Conservation (phyloP, 2,113 vertebrate genomes). For the Spheniscus mendiculus region DNA sequence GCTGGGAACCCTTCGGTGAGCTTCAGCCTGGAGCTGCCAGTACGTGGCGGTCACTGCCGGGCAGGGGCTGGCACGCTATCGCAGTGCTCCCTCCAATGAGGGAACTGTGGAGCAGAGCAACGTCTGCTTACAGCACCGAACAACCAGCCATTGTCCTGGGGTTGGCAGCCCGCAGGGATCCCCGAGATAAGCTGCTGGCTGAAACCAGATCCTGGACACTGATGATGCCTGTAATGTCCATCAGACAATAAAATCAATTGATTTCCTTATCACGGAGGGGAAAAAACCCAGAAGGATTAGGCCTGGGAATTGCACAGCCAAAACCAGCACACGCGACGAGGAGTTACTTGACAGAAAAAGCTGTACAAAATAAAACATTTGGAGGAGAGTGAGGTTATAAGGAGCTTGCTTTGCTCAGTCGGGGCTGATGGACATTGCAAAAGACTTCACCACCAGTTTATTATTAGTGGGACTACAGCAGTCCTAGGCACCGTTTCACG, state of each 20-base stretch:
- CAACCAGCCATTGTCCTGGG: neutral
- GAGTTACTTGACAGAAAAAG: neutral
- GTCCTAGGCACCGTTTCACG: neutral
- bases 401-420: neutral
- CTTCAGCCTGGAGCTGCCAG: neutral
- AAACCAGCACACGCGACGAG: neutral
- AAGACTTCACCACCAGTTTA: neutral
- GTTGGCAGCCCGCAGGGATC: neutral
- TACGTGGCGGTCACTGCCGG: fast-evolving
- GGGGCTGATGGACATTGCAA: neutral
- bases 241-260: neutral
- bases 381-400: neutral
- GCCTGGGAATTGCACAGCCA: neutral
- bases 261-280: neutral
- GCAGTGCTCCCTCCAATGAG: neutral
- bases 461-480: neutral
- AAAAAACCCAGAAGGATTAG: neutral
- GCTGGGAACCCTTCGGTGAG: neutral
- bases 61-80: neutral
- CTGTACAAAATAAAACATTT: neutral
- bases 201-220: neutral
- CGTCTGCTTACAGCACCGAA: neutral
- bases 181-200: neutral
- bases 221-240: neutral
- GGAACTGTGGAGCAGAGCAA: neutral